These are phyloP conservation scores for Drosophila nr. fundita DNA, from an alignment of 2,888 invertebrate species.

Conservation along the genomic window DNA sequence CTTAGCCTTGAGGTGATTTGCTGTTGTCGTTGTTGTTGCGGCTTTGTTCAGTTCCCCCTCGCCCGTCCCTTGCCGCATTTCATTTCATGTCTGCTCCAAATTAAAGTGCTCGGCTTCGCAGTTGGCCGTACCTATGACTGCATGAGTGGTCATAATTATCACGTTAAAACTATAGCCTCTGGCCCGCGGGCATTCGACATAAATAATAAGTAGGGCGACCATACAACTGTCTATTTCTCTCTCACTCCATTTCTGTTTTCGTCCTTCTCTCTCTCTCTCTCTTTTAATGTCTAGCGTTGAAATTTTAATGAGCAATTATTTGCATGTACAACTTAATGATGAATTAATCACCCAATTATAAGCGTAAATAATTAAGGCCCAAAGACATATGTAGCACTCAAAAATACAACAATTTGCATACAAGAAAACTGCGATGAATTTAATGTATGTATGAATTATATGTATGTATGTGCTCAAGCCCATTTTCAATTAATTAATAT, in stretches of 20 bases:
- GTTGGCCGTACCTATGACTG: slow-evolving; percentile 19
- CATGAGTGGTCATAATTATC: slow-evolving; percentile 63
- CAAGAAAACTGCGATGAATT: slow-evolving; percentile 2
- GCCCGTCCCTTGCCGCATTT: slow-evolving; percentile 10
- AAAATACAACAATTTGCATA: slow-evolving; percentile 20
- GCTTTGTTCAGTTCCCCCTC: background rate
- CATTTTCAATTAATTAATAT: slow-evolving; percentile 71
- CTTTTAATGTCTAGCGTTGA: slow-evolving; percentile 20
- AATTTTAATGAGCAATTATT: slow-evolving; percentile 72
- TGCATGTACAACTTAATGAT: slow-evolving; percentile 58
- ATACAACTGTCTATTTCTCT: slow-evolving; percentile 1
- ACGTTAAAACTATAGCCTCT: slow-evolving; percentile 41
- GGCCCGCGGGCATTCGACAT: slow-evolving; percentile 13
- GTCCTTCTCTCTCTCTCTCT: background rate
- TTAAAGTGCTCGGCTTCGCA: slow-evolving; percentile 59
- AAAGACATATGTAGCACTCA: slow-evolving; percentile 32
- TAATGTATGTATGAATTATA: slow-evolving; percentile 5
- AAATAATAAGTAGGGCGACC: slow-evolving; percentile 27
- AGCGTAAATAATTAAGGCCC: slow-evolving; percentile 65
- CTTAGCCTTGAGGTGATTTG: slow-evolving; percentile 57
- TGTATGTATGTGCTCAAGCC: slow-evolving; percentile 16
- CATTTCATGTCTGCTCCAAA: slow-evolving; percentile 75
- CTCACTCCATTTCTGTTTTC: background rate
- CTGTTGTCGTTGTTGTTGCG: slow-evolving; percentile 9
- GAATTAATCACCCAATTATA: slow-evolving; percentile 67